Evolutionary conservation across 2,113 vertebrate genomes (phyloP).

Genomic region (Scytalopus superciliaris): DNA sequence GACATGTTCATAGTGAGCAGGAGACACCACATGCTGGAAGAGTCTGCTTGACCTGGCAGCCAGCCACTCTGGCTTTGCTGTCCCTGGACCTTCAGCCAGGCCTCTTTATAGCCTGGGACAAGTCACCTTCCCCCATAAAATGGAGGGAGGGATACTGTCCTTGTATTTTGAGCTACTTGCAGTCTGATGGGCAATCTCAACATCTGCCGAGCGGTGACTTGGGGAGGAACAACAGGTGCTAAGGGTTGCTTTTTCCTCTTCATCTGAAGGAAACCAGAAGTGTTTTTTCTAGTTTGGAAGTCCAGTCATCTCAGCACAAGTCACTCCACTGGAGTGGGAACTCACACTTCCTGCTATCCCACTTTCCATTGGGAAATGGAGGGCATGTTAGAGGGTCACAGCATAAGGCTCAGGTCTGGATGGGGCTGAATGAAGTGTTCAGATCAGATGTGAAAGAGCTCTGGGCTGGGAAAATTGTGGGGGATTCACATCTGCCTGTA

Average conservation of each 20-base stretch:
- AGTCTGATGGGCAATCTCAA: not conserved
- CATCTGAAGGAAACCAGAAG: not conserved
- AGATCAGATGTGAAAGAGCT: not conserved
- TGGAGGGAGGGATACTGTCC: not conserved
- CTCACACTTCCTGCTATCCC: not conserved
- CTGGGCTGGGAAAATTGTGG: fast-evolving
- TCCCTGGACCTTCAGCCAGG: not conserved
- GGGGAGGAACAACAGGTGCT: fast-evolving
- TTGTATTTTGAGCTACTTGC: not conserved
- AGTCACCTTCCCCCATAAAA: not conserved
- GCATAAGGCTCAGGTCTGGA: fast-evolving
- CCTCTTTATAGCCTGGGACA: not conserved
- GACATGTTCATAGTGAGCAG: not conserved
- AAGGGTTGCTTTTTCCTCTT: not conserved
- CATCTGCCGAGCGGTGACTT: fast-evolving
- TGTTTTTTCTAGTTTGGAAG: not conserved
- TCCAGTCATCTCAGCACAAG: not conserved
- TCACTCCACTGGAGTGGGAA: not conserved
- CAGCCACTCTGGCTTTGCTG: not conserved
- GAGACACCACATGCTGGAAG: not conserved
- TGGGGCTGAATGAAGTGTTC: fast-evolving
- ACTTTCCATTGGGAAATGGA: fast-evolving
- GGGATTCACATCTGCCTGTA: not conserved
- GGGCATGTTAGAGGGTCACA: not conserved
- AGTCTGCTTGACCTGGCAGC: not conserved